Base-by-base conservation (phyloP, 2,113 vertebrate species). In the Cavia porcellus region DNA sequence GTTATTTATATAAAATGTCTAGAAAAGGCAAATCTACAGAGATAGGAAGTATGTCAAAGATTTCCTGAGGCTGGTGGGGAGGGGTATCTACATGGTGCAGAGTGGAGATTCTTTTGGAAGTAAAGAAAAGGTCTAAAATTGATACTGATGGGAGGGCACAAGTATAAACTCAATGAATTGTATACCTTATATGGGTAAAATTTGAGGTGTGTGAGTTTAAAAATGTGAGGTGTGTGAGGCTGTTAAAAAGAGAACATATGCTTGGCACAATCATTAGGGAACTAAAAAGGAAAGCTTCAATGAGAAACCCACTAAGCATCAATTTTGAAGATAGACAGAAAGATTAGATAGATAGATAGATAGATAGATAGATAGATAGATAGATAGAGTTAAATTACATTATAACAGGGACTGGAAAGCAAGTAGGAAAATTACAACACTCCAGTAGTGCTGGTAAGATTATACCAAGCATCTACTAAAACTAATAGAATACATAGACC, bases 401-500 rank as follows among this genome's bases (percentile, higher is more conserved):
- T 19, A 22, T 24, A 59, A 17, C 52, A 13, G 66, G 14, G 42
- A 20, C 28, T 20, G 7, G 20, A 47, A 28, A 50, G 55, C 0
- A 90, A 42, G 32, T 7, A 7, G 2, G 64, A 10, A 4, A 2
- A 13, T 15, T 14, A 8, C 3, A 35, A 19, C 24, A 2, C 1
- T 45, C 22, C 20, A 5, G 28, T 0, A 9, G 4, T 68, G 24
- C 28, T 24, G 22, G 19, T 4, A 13, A 92, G 42, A 70, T 4
- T 0, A 7, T 5, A 38, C 8, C n/a, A 32, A 42, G 74, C 22
- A 13, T 38, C 81, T 62, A 7, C 11, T 4, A 32, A 22, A 32
- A 75, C 50, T 13, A 17, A 14, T 1, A 0, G 0, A 24, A n/a
- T 7, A 6, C 14, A 4, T 38, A 52, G 19, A 30, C 82, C 42